Percentiles rank a stretch among this genome's conserved stretches.
Conservation (phyloP, 2,888 invertebrate genomes). For the Scelioninae gen. 1 region DNA sequence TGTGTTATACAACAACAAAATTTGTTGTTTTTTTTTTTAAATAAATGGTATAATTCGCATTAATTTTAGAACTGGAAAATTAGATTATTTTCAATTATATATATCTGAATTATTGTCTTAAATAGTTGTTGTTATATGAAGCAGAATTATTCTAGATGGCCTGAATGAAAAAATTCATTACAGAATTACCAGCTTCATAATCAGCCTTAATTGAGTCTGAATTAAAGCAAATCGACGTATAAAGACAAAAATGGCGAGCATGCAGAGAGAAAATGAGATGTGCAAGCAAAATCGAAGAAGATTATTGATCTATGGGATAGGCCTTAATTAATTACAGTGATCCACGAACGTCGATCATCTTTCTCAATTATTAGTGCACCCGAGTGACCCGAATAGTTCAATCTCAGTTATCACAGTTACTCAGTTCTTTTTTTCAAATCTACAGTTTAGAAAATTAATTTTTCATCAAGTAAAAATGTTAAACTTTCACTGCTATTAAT, state of each 20-base stretch:
- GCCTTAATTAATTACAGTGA: conserved; percentile 41
- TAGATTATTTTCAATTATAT: no score
- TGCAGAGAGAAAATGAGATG: conserved; percentile 34
- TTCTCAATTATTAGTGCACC: conserved; percentile 13
- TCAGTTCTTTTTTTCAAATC: background rate
- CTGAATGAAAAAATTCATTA: conserved; percentile 34
- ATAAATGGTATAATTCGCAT: no score
- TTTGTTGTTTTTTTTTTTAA: no score
- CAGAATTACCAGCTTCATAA: conserved; percentile 15
- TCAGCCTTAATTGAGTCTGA: conserved; percentile 29
- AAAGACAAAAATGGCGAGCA: conserved; percentile 30
- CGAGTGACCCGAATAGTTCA: conserved; percentile 13
- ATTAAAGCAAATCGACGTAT: conserved; percentile 45
- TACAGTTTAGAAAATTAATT: background rate
- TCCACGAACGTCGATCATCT: conserved; percentile 23
- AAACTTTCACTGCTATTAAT: conserved; percentile 26
- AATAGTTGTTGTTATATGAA: background rate
- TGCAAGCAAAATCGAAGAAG: conserved; percentile 34
- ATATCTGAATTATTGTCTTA: no score
- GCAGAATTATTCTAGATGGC: background rate
- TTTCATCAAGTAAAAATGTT: conserved; percentile 9
- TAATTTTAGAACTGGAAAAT: no score
- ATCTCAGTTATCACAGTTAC: conserved; percentile 11
- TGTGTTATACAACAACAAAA: no score
- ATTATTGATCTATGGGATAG: conserved; percentile 44